phyloP scores from a whole-genome alignment of 2,113 vertebrate species.

The Copsychus sechellarum region DNA sequence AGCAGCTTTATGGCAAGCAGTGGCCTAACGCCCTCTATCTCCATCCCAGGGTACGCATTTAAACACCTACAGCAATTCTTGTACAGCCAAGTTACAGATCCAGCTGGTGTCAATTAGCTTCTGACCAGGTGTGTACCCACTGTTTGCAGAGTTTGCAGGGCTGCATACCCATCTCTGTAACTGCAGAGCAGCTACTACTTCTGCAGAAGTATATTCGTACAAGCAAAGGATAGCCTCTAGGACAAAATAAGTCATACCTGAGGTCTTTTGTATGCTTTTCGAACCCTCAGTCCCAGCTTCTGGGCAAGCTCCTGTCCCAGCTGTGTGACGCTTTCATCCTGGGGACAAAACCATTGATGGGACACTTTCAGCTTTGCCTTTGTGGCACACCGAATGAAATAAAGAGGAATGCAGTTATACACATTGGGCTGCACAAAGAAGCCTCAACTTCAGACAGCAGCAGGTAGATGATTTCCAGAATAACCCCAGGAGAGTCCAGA shows the following conservation, averaged over 20 bases:
- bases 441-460: not conserved
- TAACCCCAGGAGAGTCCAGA: not conserved
- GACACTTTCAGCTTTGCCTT: constrained; percentile 17
- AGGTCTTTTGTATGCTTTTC: constrained; percentile 86
- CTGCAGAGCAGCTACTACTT: not conserved
- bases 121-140: not conserved
- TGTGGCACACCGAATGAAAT: not conserved
- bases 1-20: not conserved
- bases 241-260: constrained; percentile 74
- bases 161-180: not conserved
- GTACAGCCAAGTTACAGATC: not conserved
- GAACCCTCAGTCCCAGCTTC: constrained; percentile 83
- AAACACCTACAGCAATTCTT: not conserved
- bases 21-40: constrained; percentile 40
- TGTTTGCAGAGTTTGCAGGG: not conserved
- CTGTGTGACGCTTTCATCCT: constrained; percentile 89
- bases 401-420: not conserved
- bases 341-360: not conserved
- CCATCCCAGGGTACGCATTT: not conserved
- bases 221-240: not conserved
- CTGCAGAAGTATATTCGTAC: not conserved
- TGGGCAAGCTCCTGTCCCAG: constrained; percentile 88
- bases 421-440: not conserved
- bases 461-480: not conserved
- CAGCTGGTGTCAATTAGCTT: not conserved